Conservation (phyloP, 2,888 invertebrate species). For the Nesidiocoris tenuis region DNA sequence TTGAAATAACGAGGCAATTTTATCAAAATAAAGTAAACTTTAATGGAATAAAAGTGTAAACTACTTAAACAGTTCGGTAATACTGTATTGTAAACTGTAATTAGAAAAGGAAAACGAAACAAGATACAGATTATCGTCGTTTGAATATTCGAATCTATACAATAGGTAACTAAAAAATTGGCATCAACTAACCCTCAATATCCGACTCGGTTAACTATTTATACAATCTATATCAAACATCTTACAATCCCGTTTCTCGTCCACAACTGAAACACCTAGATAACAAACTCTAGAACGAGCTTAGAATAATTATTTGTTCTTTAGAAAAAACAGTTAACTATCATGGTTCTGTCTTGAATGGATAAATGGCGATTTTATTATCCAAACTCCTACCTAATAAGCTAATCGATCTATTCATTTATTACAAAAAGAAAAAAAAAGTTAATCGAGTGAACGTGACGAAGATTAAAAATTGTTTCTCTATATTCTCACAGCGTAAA, state of each 20-base stretch:
- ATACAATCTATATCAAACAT: conserved; percentile 1
- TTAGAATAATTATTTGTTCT: not conserved
- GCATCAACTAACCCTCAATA: conserved; percentile 7
- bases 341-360: not conserved
- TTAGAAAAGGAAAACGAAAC: conserved; percentile 6
- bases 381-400: not conserved
- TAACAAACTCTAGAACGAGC: conserved; percentile 38
- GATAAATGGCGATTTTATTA: conserved; percentile 20
- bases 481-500: conserved; percentile 31
- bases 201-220: not conserved
- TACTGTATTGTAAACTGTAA: conserved; percentile 14
- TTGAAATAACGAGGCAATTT: too few species aligned
- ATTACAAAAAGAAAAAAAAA: not conserved
- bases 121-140: conserved; percentile 2
- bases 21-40: conserved; percentile 42
- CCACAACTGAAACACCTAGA: not conserved
- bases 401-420: conserved; percentile 21
- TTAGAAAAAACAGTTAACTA: conserved; percentile 3
- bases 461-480: conserved; percentile 20
- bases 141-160: conserved; percentile 12
- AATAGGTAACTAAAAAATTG: conserved; percentile 31
- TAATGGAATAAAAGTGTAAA: conserved; percentile 39
- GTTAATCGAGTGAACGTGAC: conserved; percentile 11
- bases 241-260: not conserved
- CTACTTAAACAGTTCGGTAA: conserved; percentile 41